phyloP scores from a whole-genome alignment of 2,888 invertebrate genomes.

The Cordilura impudica region DNA sequence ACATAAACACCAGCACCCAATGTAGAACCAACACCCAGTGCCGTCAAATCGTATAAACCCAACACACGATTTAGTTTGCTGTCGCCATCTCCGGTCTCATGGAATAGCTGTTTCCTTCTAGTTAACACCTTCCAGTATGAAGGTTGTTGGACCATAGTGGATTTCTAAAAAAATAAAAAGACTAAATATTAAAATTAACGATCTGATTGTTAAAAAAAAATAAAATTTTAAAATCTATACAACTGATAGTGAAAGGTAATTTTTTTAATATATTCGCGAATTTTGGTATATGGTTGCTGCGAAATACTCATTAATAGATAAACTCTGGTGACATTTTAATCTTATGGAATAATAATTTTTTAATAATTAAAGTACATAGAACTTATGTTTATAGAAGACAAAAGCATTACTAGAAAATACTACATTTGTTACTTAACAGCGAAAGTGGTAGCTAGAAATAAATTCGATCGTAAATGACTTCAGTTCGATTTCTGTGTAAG shows the following conservation, averaged over 20 bases:
- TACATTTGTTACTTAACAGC: too few relatives aligned
- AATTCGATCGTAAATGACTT: too few relatives aligned
- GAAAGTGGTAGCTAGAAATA: too few relatives aligned
- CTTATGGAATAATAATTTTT: not conserved
- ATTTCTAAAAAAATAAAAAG: not conserved
- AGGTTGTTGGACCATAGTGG: slow-evolving; percentile 68
- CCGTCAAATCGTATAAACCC: slow-evolving; percentile 83
- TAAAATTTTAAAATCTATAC: not conserved
- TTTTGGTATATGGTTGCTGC: not conserved
- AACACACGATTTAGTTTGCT: slow-evolving; percentile 74
- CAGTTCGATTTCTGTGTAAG: too few relatives aligned
- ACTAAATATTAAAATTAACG: not conserved
- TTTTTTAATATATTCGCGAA: too few relatives aligned
- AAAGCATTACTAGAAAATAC: too few relatives aligned
- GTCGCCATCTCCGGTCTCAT: slow-evolving; percentile 69
- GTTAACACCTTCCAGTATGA: slow-evolving; percentile 76
- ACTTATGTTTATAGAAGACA: not conserved
- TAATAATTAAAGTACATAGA: not conserved
- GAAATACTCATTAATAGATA: not conserved
- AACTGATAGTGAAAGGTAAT: not conserved
- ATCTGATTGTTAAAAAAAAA: too few relatives aligned
- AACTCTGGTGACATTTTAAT: slow-evolving; percentile 7
- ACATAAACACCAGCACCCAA: slow-evolving; percentile 95
- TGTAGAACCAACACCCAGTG: slow-evolving; percentile 88
- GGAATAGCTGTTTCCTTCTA: slow-evolving; percentile 72